Conservation (phyloP, 2,113 vertebrate genomes). For the Odocoileus virginianus region DNA sequence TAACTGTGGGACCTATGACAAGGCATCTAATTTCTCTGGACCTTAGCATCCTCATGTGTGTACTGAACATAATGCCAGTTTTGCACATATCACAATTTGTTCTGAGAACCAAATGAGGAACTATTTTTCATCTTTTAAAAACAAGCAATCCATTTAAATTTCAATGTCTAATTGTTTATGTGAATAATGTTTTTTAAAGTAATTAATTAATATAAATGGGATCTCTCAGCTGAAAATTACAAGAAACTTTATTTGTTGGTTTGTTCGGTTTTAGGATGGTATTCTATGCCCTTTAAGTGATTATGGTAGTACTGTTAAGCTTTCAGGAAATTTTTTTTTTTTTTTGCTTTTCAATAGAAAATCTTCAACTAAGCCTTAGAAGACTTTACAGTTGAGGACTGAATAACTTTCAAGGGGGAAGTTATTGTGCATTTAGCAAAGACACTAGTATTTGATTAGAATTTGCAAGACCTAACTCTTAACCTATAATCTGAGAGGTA, state of each 20-base stretch:
- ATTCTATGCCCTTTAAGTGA: neutral
- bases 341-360: neutral
- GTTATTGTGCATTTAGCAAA: neutral
- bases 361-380: neutral
- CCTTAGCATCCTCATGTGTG: neutral
- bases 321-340: neutral
- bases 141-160: constrained; percentile 23
- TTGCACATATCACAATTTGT: neutral
- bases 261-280: neutral
- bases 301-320: neutral
- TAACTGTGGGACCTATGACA: constrained; percentile 13
- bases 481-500: neutral
- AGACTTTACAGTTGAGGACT: neutral
- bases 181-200: neutral
- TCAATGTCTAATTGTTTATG: neutral
- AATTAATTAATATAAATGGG: constrained; percentile 16
- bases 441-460: neutral
- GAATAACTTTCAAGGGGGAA: neutral
- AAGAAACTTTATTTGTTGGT: neutral
- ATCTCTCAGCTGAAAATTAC: neutral
- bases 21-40: constrained; percentile 31
- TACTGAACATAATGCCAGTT: neutral
- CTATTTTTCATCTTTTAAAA: neutral
- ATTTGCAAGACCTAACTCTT: neutral
- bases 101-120: neutral